phyloP scores from a whole-genome alignment of 2,113 vertebrate genomes.

The Polyodon spathula region DNA sequence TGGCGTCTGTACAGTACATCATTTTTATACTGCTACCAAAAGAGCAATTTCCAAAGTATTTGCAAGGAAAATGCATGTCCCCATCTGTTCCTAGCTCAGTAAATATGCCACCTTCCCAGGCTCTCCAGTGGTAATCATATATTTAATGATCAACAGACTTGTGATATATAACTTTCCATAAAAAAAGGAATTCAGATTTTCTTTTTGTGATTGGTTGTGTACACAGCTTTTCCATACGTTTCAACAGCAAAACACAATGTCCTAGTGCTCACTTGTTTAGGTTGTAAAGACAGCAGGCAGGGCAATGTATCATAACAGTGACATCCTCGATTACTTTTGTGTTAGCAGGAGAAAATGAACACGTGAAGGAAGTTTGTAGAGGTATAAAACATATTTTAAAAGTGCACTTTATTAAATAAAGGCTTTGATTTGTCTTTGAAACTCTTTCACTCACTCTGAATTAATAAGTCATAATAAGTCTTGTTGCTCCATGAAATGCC shows the following conservation, averaged over 20 bases:
- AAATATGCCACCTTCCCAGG: constrained; percentile 94
- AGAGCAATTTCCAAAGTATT: constrained; percentile 95
- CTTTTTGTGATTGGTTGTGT: constrained; percentile 76
- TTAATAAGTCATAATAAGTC: neutral
- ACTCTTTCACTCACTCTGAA: neutral
- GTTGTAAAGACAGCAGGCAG: constrained; percentile 67
- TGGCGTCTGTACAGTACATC: constrained; percentile 90
- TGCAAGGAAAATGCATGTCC: constrained; percentile 90
- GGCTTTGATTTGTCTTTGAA: neutral
- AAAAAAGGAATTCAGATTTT: constrained; percentile 75
- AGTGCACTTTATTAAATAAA: constrained; percentile 9
- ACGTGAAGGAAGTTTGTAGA: neutral
- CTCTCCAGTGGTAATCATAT: constrained; percentile 91
- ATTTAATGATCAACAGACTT: constrained; percentile 97
- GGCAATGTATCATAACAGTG: constrained; percentile 51
- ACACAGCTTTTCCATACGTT: constrained; percentile 82
- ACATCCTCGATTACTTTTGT: constrained; percentile 6
- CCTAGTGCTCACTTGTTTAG: constrained; percentile 55
- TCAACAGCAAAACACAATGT: constrained; percentile 20
- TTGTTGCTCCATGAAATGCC: neutral
- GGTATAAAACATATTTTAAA: constrained; percentile 9
- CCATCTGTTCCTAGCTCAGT: constrained; percentile 96
- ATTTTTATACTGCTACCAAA: constrained; percentile 98
- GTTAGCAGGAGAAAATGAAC: neutral
- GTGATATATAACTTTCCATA: constrained; percentile 92